Conservation (phyloP, 2,888 invertebrate genomes). For the Neoascia interrupta region DNA sequence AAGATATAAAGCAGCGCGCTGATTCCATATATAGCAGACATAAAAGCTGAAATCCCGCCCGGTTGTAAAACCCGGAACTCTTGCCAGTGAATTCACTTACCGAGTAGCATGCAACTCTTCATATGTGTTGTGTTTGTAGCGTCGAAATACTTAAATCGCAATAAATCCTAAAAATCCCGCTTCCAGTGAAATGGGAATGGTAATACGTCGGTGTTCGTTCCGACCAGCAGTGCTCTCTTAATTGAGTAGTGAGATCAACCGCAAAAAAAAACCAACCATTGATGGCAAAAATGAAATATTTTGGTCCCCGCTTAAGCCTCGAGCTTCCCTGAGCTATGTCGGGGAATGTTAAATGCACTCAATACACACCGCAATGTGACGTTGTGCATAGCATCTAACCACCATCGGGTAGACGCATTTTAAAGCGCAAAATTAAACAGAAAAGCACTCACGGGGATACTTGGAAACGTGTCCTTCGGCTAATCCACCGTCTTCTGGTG, state of each 20-base stretch:
- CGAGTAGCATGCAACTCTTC: background rate
- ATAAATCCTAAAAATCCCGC: constrained; percentile 29
- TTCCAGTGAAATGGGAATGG: background rate
- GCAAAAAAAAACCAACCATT: background rate
- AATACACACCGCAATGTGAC: constrained; percentile 22
- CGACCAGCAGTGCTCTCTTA: constrained; percentile 16
- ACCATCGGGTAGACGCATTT: constrained; percentile 70
- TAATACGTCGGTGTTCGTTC: constrained; percentile 2
- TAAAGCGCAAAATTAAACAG: constrained; percentile 74
- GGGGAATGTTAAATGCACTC: constrained; percentile 45
- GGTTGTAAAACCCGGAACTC: constrained; percentile 29
- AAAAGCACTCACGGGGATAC: constrained; percentile 79
- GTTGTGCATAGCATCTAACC: constrained; percentile 58
- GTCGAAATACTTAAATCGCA: constrained; percentile 22
- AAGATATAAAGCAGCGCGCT: constrained; percentile 1
- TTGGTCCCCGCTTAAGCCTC: constrained; percentile 34
- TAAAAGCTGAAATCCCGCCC: constrained; percentile 50
- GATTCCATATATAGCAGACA: constrained; percentile 10
- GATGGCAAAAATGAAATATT: background rate
- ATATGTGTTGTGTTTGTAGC: background rate
- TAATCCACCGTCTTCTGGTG: constrained; percentile 75
- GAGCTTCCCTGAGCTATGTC: constrained; percentile 19
- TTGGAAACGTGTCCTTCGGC: constrained; percentile 78
- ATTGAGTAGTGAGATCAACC: constrained; percentile 54
- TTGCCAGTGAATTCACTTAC: constrained; percentile 19